phyloP scores from a whole-genome alignment of 2,888 invertebrate species.

The Ochropacha duplaris region DNA sequence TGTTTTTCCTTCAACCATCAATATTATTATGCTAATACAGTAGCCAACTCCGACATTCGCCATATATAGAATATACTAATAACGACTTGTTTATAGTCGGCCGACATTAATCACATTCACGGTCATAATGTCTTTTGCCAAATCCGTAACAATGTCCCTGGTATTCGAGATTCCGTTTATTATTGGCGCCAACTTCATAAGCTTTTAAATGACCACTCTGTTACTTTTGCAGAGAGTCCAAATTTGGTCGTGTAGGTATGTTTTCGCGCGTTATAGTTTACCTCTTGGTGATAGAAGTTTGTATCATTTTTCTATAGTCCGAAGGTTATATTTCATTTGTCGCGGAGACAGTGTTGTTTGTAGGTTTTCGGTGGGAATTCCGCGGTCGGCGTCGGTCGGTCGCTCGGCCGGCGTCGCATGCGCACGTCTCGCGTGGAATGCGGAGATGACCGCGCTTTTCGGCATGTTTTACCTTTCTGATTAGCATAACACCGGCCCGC shows the following conservation, averaged over 20 bases:
- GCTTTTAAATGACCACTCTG: neutral
- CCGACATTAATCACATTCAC: constrained; percentile 35
- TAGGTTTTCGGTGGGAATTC: constrained; percentile 58
- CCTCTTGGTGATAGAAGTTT: constrained; percentile 24
- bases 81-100: constrained; percentile 53
- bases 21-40: constrained; percentile 43
- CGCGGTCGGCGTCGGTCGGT: constrained; percentile 31
- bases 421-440: constrained; percentile 64
- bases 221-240: constrained; percentile 7
- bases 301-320: constrained; percentile 22
- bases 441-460: constrained; percentile 73
- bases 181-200: constrained; percentile 25
- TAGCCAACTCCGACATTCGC: constrained; percentile 21
- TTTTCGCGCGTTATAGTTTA: constrained; percentile 12
- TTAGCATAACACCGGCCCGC: constrained; percentile 63
- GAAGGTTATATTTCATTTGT: constrained; percentile 42
- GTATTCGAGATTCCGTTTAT: constrained; percentile 28
- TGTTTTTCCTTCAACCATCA: constrained; percentile 24
- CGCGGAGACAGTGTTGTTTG: constrained; percentile 12
- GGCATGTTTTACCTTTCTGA: constrained; percentile 50
- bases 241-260: constrained; percentile 7
- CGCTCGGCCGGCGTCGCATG: constrained; percentile 37
- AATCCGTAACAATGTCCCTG: constrained; percentile 29
- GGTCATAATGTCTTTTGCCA: constrained; percentile 35
- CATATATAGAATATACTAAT: constrained; percentile 34